Evolutionary conservation across 23 tunicate species (phyloP).

Genomic region (Trididemnum miniatum): DNA sequence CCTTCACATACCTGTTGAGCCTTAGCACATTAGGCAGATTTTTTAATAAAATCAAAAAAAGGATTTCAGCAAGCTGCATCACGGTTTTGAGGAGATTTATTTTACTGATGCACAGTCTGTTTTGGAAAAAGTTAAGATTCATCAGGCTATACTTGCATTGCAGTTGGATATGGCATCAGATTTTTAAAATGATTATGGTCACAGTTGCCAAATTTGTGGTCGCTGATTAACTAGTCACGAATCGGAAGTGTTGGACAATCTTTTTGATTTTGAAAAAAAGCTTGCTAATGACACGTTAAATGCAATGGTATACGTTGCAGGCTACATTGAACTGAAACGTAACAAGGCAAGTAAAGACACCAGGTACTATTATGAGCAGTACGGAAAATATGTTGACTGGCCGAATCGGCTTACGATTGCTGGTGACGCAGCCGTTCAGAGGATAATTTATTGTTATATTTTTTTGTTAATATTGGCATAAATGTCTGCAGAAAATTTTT

Average conservation of each 20-base stretch:
- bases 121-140: no score
- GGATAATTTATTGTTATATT: neutral
- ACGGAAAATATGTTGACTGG: neutral
- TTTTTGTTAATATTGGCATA: neutral
- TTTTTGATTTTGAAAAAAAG: neutral
- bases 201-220: no score
- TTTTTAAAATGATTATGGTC: no score
- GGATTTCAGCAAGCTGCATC: no score
- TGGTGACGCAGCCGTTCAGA: conserved; percentile 2
- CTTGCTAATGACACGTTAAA: neutral
- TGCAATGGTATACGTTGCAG: neutral
- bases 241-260: neutral
- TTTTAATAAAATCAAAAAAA: neutral
- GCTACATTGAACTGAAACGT: neutral
- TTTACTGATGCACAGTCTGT: no score
- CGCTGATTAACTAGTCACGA: no score
- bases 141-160: no score
- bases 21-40: neutral
- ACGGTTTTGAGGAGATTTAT: no score
- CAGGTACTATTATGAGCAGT: neutral
- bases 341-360: neutral
- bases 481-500: neutral
- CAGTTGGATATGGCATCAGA: no score
- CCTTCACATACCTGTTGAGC: neutral
- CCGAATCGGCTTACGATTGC: neutral